phyloP scores from a whole-genome alignment of 2,113 vertebrate species.

The Clinocottus analis region DNA sequence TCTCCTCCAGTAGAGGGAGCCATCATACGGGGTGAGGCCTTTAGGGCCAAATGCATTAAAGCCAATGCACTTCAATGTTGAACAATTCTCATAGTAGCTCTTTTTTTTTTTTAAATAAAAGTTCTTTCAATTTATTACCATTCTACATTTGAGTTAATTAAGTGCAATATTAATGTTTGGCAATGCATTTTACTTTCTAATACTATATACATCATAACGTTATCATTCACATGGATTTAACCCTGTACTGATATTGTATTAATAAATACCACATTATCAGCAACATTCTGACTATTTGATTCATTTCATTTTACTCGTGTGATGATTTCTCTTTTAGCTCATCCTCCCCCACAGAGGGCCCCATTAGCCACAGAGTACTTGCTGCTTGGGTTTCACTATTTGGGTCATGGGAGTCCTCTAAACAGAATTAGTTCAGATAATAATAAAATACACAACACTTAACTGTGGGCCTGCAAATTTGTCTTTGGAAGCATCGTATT shows the following conservation, averaged over 20 bases:
- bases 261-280: neutral
- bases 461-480: neutral
- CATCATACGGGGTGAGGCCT: neutral
- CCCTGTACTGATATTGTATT: neutral
- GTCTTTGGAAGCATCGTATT: neutral
- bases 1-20: slow-evolving; percentile 51
- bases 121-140: neutral
- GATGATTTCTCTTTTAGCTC: neutral
- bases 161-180: neutral
- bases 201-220: neutral
- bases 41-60: neutral
- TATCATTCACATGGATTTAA: neutral
- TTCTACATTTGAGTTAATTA: neutral
- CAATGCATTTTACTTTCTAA: neutral
- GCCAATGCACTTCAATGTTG: neutral
- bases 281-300: neutral
- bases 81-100: neutral
- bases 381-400: neutral
- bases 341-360: neutral
- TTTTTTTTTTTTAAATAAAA: too few relatives aligned
- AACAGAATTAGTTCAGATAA: neutral
- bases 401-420: neutral
- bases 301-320: neutral
- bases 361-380: neutral
- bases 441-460: neutral